phyloP scores from a whole-genome alignment of 2,888 invertebrate species.

The Smittia sp. region DNA sequence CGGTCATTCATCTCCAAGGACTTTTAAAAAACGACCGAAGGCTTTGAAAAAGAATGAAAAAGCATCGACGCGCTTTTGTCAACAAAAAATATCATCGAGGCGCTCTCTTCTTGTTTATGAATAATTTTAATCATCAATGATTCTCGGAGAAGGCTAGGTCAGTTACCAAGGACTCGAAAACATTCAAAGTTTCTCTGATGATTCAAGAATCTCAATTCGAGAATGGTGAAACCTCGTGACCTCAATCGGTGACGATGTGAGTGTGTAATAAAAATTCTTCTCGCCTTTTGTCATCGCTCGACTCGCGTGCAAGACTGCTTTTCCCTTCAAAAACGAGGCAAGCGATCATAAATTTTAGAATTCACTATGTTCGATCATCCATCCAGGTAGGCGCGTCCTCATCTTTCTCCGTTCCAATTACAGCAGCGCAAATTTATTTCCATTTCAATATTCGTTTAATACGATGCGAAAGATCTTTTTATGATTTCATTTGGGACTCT shows the following conservation, averaged over 20 bases:
- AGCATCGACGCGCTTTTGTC: conserved; percentile 23
- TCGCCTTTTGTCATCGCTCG: conserved; percentile 7
- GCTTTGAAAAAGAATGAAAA: conserved; percentile 29
- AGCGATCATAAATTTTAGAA: conserved; percentile 36
- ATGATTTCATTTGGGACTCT: not conserved
- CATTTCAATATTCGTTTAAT: not conserved
- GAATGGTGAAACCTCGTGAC: not conserved
- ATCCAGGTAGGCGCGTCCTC: conserved; percentile 24
- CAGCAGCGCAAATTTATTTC: not conserved
- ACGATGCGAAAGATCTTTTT: not conserved
- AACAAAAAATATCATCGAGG: conserved; percentile 6
- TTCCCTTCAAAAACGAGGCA: not conserved
- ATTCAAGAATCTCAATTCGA: conserved; percentile 8
- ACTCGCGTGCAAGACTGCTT: not conserved
- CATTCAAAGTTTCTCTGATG: not conserved
- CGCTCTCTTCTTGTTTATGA: not conserved
- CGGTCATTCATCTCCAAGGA: not conserved
- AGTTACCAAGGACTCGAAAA: conserved; percentile 34
- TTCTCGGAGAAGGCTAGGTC: conserved; percentile 37
- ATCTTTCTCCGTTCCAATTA: conserved; percentile 26
- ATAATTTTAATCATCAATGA: conserved; percentile 32
- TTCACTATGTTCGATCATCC: not conserved
- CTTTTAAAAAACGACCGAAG: not conserved
- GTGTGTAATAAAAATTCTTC: conserved; percentile 21
- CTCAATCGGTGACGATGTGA: not conserved